Conservation (phyloP, 2,797 vertebrate species). For the Coreius guichenoti region DNA sequence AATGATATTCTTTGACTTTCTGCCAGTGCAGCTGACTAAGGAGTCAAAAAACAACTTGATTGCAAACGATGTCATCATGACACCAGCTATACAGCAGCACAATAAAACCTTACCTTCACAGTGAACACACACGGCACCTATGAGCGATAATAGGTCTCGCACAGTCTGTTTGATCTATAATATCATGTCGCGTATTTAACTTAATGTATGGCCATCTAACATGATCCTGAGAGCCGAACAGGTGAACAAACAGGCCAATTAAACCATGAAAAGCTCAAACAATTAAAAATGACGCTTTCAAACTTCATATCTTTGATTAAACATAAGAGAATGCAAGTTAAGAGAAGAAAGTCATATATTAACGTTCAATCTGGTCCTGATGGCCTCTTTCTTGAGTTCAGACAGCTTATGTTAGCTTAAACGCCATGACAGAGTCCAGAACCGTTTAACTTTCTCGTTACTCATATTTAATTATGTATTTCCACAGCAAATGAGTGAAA, state of each 20-base stretch:
- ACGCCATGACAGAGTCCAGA: background rate
- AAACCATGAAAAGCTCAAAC: background rate
- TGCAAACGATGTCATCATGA: slow-evolving; percentile 49
- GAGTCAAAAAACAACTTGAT: slow-evolving; percentile 26
- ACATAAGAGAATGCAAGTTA: background rate
- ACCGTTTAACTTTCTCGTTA: background rate
- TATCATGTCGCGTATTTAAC: slow-evolving; percentile 17
- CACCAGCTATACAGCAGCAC: slow-evolving; percentile 3
- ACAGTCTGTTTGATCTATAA: background rate
- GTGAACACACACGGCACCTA: background rate
- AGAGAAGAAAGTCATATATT: background rate
- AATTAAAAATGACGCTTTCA: background rate
- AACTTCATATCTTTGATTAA: background rate
- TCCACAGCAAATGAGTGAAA: background rate
- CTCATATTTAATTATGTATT: background rate
- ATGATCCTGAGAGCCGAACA: background rate
- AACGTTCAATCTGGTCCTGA: background rate
- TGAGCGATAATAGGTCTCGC: background rate
- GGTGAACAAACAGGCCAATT: slow-evolving; percentile 2
- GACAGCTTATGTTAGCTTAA: slow-evolving; percentile 18
- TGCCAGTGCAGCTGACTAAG: slow-evolving; percentile 31
- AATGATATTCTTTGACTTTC: slow-evolving; percentile 22
- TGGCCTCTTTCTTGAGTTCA: slow-evolving; percentile 25
- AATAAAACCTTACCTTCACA: slow-evolving; percentile 3
- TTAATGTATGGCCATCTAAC: slow-evolving; percentile 5